phyloP scores from a whole-genome alignment of 92 coral and sea anemone genomes.

The Anthopleura xanthogrammica region DNA sequence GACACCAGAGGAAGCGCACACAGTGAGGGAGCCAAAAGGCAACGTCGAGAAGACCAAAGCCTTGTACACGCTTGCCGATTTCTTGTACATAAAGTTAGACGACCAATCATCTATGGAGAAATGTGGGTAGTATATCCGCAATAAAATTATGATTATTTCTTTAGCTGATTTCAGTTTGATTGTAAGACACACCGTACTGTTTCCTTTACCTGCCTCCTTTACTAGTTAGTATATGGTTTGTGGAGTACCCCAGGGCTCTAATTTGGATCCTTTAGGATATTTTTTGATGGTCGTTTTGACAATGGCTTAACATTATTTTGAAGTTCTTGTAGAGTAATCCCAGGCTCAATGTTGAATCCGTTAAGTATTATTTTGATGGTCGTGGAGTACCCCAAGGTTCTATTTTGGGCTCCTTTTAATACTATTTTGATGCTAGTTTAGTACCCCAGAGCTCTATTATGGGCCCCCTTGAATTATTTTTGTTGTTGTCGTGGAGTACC shows the following conservation, averaged over 20 bases:
- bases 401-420: too few species aligned
- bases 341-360: neutral
- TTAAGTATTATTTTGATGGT: neutral
- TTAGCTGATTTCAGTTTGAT: too few species aligned
- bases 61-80: conserved; percentile 80
- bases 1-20: conserved; percentile 57
- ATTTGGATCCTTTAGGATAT: too few species aligned
- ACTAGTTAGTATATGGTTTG: too few species aligned
- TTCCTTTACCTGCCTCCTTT: too few species aligned
- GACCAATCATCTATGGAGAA: conserved; percentile 78
- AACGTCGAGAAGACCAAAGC: conserved; percentile 62
- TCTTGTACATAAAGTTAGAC: conserved; percentile 74
- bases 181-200: too few species aligned
- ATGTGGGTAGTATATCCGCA: conserved; percentile 28
- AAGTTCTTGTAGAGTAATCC: too few species aligned
- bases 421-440: too few species aligned
- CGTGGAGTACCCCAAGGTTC: too few species aligned
- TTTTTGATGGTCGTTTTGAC: too few species aligned
- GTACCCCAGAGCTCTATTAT: neutral
- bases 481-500: neutral
- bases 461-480: neutral
- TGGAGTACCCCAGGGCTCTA: too few species aligned
- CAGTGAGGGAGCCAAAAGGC: conserved; percentile 55
- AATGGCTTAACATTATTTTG: too few species aligned
- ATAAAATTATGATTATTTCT: neutral